phyloP scores from a whole-genome alignment of 2,113 vertebrate genomes.

The Arizona elegans region DNA sequence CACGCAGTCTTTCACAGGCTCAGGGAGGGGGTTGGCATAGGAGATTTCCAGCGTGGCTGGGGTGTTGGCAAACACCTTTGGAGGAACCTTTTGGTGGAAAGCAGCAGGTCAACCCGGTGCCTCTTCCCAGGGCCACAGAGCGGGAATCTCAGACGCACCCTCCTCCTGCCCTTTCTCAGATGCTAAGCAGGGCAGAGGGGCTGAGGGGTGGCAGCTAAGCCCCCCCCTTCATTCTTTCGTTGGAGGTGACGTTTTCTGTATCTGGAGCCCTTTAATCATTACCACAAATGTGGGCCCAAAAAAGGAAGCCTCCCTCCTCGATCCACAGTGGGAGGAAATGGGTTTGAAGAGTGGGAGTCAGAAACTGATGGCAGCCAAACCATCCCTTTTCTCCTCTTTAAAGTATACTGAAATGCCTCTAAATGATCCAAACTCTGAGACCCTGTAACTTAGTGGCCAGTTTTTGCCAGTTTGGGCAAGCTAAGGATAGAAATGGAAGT shows the following conservation, averaged over 20 bases:
- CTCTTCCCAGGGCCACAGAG: not conserved
- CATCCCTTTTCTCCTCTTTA: not conserved
- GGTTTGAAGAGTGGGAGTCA: not conserved
- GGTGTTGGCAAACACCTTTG: constrained; percentile 42
- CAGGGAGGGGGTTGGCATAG: constrained; percentile 62
- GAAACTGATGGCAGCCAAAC: not conserved
- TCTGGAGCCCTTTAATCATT: not conserved
- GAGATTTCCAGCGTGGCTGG: constrained; percentile 59
- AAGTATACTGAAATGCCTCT: not conserved
- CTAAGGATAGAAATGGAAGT: not conserved
- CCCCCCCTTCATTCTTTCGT: not conserved
- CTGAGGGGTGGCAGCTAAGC: not conserved
- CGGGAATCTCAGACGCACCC: not conserved
- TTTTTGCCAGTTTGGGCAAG: not conserved
- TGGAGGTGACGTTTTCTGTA: not conserved
- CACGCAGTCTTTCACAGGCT: constrained; percentile 53
- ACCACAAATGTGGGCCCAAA: too few species aligned
- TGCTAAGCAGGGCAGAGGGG: not conserved
- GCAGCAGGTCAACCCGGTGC: not conserved
- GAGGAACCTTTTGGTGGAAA: constrained; percentile 44
- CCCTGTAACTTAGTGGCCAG: not conserved
- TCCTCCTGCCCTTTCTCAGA: not conserved
- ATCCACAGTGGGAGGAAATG: not conserved
- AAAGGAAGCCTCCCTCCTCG: not conserved
- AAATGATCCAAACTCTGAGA: not conserved